Evolutionary conservation across 2,888 invertebrate genomes (phyloP), one percentile per base, ranked within the genome.

Genomic region (Diaphora mendica): DNA sequence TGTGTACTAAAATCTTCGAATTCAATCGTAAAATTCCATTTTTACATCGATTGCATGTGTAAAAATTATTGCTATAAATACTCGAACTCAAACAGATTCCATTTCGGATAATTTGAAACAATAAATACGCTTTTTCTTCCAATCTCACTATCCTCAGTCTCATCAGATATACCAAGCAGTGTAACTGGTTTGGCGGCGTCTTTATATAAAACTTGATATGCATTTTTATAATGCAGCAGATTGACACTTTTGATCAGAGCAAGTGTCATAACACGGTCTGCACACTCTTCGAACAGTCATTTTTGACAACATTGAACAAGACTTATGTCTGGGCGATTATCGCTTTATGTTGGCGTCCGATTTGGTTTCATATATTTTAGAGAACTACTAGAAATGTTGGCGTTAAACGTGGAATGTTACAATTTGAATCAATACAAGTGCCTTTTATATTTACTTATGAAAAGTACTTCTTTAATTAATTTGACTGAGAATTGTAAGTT

Each of bases 171-270:
- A 48, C 35, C 69, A 71, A 69, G 74, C 76, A 72, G 8, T 70
- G 74, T 79, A 82, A 79, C 79, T 76, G 64, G 77, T 79, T 81
- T 33, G 69, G 75, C 74, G 76, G 79, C 66, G 42, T 79, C 79
- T 72, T 82, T 75, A 26, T n/a, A 59, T 69, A 82, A 81, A 81
- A 73, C 59, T 20, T 70, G 20, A 67, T 81, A 35, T 77, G 73
- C 75, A 82, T 82, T 82, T 76, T 72, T 79, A 70, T 78, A 75
- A 51, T 30, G 64, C 35, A 42, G 71, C 11, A 82, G 82, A 82
- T 82, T 82, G 82, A 78, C 82, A 80, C 66, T 82, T 78, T 76
- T 82, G 82, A 82, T 82, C 82, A 75, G 62, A 51, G 26, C 33
- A 59, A 71, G 77, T 82, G 82, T 82, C 82, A 82, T 82, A 82